phyloP scores from a whole-genome alignment of 2,888 invertebrate species.

The Amiota minor region DNA sequence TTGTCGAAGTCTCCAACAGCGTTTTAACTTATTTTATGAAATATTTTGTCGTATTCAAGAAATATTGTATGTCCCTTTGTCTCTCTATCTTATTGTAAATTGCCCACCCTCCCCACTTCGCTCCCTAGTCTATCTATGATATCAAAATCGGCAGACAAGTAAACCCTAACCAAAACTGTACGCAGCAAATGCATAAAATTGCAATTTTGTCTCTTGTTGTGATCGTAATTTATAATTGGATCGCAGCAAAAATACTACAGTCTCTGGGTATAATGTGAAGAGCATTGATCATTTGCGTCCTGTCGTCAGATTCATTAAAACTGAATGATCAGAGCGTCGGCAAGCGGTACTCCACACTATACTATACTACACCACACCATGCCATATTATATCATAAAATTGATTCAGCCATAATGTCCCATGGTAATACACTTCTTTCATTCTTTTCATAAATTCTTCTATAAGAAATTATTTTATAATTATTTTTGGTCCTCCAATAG shows the following conservation, averaged over 20 bases:
- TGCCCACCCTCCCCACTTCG: neutral
- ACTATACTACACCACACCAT: constrained; percentile 30
- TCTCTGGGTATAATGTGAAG: constrained; percentile 42
- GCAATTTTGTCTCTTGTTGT: constrained; percentile 49
- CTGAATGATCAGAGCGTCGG: constrained; percentile 40
- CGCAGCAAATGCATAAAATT: constrained; percentile 32
- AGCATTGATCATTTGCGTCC: constrained; percentile 64
- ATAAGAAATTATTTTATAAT: no score
- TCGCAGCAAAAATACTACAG: constrained; percentile 62
- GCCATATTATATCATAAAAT: neutral
- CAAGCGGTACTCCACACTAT: neutral
- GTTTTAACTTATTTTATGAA: no score
- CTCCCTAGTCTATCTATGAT: neutral
- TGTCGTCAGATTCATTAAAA: constrained; percentile 71
- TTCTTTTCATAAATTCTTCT: no score
- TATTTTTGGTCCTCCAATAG: neutral
- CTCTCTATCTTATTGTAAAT: neutral
- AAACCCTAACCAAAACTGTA: no score
- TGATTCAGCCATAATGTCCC: no score
- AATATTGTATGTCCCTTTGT: no score
- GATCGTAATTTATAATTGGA: constrained; percentile 66
- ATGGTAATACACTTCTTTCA: no score
- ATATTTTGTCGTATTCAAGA: no score
- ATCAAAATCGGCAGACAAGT: no score
- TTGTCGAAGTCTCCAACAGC: no score